These are phyloP conservation scores for Epistrophe grossulariae DNA, from an alignment of 2,888 invertebrate species.

Conservation along the genomic window DNA sequence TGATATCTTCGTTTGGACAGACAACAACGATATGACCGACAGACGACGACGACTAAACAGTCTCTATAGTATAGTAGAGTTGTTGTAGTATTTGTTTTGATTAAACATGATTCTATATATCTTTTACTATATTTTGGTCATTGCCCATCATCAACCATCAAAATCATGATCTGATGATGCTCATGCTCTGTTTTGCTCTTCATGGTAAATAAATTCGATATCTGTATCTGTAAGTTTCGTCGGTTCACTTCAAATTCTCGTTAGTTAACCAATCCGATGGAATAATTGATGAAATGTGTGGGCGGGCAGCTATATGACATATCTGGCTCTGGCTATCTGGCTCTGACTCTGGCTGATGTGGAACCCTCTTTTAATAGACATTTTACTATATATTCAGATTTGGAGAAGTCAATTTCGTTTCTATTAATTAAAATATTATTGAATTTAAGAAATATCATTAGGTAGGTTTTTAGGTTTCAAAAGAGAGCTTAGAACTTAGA, in stretches of 20 bases:
- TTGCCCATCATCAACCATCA: constrained; percentile 42
- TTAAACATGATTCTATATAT: constrained; percentile 6
- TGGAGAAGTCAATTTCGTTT: constrained; percentile 53
- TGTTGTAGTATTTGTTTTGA: constrained; percentile 48
- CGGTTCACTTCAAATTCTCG: constrained; percentile 58
- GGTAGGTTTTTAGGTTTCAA: not conserved
- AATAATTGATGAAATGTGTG: constrained; percentile 67
- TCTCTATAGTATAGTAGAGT: not conserved
- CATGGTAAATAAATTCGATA: constrained; percentile 65
- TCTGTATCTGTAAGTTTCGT: constrained; percentile 58
- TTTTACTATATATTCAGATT: constrained; percentile 32
- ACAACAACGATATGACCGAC: not conserved
- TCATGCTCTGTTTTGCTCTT: not conserved
- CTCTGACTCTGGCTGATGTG: not conserved
- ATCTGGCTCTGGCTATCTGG: not conserved
- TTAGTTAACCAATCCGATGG: constrained; percentile 61
- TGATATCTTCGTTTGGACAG: constrained; percentile 58
- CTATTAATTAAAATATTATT: constrained; percentile 62
- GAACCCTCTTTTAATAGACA: constrained; percentile 42
- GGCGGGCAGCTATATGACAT: not conserved
- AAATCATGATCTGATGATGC: not conserved
- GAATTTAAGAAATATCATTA: constrained; percentile 44
- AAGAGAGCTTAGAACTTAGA: constrained; percentile 13
- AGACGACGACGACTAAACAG: not conserved
- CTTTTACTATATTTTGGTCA: constrained; percentile 6